phyloP scores from a whole-genome alignment of 2,888 invertebrate genomes.

The Entomobrya multifasciata region DNA sequence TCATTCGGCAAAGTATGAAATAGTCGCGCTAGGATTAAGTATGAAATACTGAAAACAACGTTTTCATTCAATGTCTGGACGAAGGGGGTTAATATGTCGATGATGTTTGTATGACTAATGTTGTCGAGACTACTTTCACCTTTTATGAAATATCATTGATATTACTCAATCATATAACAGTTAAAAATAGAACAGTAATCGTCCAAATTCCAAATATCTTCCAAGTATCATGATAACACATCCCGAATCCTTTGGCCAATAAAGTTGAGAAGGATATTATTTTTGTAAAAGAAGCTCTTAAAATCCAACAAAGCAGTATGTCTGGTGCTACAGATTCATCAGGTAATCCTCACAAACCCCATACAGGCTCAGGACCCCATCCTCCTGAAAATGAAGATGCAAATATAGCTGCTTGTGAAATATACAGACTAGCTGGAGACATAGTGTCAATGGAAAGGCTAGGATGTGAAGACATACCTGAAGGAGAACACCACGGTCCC shows the following conservation, averaged over 20 bases:
- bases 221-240: no score
- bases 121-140: constrained; percentile 3
- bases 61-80: neutral
- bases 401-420: constrained; percentile 13
- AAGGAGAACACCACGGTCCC: neutral
- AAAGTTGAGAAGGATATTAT: no score
- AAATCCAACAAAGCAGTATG: no score
- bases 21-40: no score
- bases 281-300: no score
- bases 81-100: no score
- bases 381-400: neutral
- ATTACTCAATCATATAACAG: neutral
- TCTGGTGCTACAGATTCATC: no score
- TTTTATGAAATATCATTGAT: neutral
- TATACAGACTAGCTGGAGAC: constrained; percentile 30
- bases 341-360: neutral
- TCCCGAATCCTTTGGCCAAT: no score
- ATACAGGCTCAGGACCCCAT: neutral
- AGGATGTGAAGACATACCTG: constrained; percentile 44
- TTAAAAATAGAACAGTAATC: neutral
- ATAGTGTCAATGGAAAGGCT: constrained; percentile 36
- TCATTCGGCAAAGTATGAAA: no score
- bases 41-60: no score
- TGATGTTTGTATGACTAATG: neutral
- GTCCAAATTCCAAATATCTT: no score